Percentiles rank a stretch among this genome's conserved stretches.
phyloP scores from a whole-genome alignment of 2,797 vertebrate species.

The Eulemur coronatus region DNA sequence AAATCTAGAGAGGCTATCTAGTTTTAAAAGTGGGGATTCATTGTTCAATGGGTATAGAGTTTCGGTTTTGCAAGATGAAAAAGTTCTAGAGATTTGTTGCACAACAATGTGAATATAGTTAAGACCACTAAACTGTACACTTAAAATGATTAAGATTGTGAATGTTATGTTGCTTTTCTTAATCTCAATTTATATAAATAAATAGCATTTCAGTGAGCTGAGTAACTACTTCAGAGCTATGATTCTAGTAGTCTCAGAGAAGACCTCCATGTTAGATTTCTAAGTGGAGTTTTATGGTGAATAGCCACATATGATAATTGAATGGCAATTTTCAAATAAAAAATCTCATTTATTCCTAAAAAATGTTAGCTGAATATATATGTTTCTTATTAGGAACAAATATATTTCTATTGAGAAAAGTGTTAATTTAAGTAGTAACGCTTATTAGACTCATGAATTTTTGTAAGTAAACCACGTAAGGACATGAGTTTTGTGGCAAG shows the following conservation, averaged over 20 bases:
- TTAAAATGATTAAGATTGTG: neutral
- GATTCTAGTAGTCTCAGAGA: neutral
- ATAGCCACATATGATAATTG: conserved; percentile 63
- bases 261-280: neutral
- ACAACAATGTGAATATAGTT: neutral
- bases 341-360: neutral
- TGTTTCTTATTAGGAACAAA: neutral
- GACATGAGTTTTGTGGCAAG: conserved; percentile 16
- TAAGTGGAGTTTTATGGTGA: conserved; percentile 58
- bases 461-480: conserved; percentile 63
- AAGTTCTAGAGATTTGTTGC: neutral
- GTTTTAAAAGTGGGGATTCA: neutral
- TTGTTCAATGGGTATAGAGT: neutral
- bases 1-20: neutral
- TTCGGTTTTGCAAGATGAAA: neutral
- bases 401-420: conserved; percentile 27
- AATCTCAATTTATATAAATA: neutral
- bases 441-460: conserved; percentile 39
- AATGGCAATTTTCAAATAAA: conserved; percentile 65
- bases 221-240: neutral
- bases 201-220: neutral
- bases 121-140: neutral
- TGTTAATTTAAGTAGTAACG: conserved; percentile 57
- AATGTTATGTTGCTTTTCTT: neutral
- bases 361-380: neutral